Conservation (phyloP, 2,888 invertebrate species). For the Drosophila subquinaria region DNA sequence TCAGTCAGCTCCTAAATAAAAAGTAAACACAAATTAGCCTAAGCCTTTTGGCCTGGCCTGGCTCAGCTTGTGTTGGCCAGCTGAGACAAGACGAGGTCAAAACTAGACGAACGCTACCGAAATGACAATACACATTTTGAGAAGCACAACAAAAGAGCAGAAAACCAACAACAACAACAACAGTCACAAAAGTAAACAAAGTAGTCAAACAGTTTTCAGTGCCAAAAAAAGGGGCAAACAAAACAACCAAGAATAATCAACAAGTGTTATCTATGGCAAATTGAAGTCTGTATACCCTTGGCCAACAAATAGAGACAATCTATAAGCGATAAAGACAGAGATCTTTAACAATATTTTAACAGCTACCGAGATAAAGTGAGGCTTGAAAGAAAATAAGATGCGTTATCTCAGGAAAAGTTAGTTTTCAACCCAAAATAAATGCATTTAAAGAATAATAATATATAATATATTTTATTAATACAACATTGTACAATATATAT, state of each 20-base stretch:
- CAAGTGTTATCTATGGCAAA: constrained; percentile 52
- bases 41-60: constrained; percentile 45
- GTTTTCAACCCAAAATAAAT: too few species aligned
- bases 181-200: constrained; percentile 41
- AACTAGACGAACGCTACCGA: constrained; percentile 55
- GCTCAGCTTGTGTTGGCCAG: constrained; percentile 1
- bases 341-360: constrained; percentile 19
- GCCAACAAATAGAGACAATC: neutral
- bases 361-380: constrained; percentile 1
- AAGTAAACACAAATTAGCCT: constrained; percentile 63
- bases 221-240: constrained; percentile 39
- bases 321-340: constrained; percentile 9
- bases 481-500: too few species aligned
- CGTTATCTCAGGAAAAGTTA: neutral
- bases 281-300: constrained; percentile 43
- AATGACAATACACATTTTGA: constrained; percentile 61
- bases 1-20: too few species aligned
- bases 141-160: constrained; percentile 36
- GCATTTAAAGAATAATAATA: too few species aligned
- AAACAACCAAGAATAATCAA: constrained; percentile 52
- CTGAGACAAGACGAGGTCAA: constrained; percentile 48
- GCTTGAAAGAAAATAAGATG: neutral
- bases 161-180: constrained; percentile 27
- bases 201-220: constrained; percentile 48
- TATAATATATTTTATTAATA: too few species aligned